These are phyloP conservation scores for Acipenser transmontanus DNA, from an alignment of 2,797 vertebrate species.

Conservation along the genomic window DNA sequence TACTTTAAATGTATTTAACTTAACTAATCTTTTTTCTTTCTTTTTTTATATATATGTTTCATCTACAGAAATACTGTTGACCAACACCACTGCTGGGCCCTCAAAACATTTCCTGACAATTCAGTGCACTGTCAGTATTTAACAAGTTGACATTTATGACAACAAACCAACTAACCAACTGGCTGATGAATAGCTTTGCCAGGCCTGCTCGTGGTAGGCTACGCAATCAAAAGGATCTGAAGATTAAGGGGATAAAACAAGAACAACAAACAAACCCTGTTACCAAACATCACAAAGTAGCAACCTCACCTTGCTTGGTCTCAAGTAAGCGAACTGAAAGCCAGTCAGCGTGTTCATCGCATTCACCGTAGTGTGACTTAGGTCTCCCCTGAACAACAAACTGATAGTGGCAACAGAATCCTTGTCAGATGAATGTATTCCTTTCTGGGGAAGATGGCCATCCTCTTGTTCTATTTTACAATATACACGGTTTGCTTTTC, in stretches of 20 bases:
- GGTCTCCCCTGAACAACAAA: conserved; percentile 81
- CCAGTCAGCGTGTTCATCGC: conserved; percentile 84
- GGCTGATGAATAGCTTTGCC: no score
- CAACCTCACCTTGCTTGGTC: conserved; percentile 47
- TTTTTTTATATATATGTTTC: no score
- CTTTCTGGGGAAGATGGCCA: conserved; percentile 61
- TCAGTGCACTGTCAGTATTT: conserved; percentile 48
- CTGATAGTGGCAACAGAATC: conserved; percentile 69
- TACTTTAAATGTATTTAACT: no score
- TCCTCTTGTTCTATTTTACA: conserved; percentile 57
- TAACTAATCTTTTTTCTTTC: no score
- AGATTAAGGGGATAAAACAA: background rate
- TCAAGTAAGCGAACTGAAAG: conserved; percentile 60
- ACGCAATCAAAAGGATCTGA: background rate
- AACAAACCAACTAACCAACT: conserved; percentile 23
- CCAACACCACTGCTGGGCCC: conserved; percentile 50
- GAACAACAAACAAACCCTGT: background rate
- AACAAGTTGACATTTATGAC: conserved; percentile 53
- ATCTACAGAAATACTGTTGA: conserved; percentile 93
- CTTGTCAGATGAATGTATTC: conserved; percentile 97
- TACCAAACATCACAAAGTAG: conserved; percentile 17
- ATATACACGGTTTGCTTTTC: conserved; percentile 32
- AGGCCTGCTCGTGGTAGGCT: no score
- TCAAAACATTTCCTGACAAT: conserved; percentile 22
- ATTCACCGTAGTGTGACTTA: conserved; percentile 99